Evolutionary conservation across 2,113 vertebrate species (phyloP).

Genomic region (Coturnix japonica): DNA sequence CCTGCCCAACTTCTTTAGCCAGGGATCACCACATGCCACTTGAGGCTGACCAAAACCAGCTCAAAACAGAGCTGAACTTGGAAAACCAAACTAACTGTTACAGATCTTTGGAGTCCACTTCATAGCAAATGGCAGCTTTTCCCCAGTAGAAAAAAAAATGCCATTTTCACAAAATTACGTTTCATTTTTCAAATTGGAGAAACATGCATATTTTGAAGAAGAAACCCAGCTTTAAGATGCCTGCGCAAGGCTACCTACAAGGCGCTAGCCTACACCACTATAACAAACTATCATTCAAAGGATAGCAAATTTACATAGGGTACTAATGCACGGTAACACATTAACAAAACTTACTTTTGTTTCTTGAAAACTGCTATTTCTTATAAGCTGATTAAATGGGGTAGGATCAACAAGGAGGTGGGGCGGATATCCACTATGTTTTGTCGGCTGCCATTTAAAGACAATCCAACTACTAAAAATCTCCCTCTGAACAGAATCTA

Average conservation of each 20-base stretch:
- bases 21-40: rapidly evolving
- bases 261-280: neutral
- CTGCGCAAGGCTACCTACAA: neutral
- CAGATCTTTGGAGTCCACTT: neutral
- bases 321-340: constrained; percentile 57
- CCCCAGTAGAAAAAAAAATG: neutral
- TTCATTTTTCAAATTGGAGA: neutral
- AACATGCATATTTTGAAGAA: neutral
- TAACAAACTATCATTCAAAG: constrained; percentile 24
- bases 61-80: neutral
- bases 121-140: neutral
- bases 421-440: neutral
- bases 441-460: neutral
- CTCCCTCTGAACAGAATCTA: neutral
- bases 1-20: rapidly evolving
- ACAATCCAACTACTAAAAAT: neutral
- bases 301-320: constrained; percentile 35
- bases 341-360: too few relatives aligned
- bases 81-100: neutral
- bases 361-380: constrained; percentile 12
- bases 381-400: neutral
- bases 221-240: neutral
- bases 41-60: rapidly evolving
- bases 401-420: neutral
- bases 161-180: neutral